Base-by-base conservation (phyloP, 1,140 invertebrate genomes). In the Helicoverpa armigera region DNA sequence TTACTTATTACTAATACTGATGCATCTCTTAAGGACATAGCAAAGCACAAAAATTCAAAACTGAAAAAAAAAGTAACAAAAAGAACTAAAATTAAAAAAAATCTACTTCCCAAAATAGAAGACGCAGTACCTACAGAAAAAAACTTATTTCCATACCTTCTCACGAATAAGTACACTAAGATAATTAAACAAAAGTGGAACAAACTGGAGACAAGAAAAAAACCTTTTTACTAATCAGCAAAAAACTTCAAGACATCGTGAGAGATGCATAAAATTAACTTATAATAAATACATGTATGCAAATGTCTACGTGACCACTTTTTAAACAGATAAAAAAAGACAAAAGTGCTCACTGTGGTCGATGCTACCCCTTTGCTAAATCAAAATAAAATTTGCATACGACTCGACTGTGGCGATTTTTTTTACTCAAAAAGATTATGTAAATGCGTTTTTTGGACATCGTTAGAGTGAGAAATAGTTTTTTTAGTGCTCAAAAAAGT, bases 371-470 rank as follows among this genome's bases (percentile, higher is more conserved):
- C 85, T 89, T 91, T 83, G 61, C 60, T 69, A 65, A 76, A 67
- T 83, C 69, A 77, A 82, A 82, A 79, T 58, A 63, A 54, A 84
- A 94, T 94, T 94, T 94, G 90, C 92, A 94, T 94, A 90, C 82
- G 67, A 75, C 60, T 83, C 60, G 23, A 2, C 23, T 83, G 82
- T 91, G 91, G 91, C 91, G 86, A 93, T 93, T 94, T 94, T n/a
- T 94, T 93, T 94, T 80, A 87, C 75, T 61, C 83, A 80, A 81
- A 87, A 79, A 92, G 90, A 93, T 93, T 94, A 94, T 94, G 92
- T 78, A 84, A 94, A 94, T 92, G 48, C 43, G 63, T 94, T 94
- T 94, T 94, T 94, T 94, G 92, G 91, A 90, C 92, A 94, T 88
- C 76, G 78, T 58, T 14, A 73, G 72, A 81, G 78, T 79, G 86